Evolutionary conservation across 2,797 vertebrate genomes (phyloP), one percentile per base, ranked within the genome.

Genomic region (Etheostoma nigrum): DNA sequence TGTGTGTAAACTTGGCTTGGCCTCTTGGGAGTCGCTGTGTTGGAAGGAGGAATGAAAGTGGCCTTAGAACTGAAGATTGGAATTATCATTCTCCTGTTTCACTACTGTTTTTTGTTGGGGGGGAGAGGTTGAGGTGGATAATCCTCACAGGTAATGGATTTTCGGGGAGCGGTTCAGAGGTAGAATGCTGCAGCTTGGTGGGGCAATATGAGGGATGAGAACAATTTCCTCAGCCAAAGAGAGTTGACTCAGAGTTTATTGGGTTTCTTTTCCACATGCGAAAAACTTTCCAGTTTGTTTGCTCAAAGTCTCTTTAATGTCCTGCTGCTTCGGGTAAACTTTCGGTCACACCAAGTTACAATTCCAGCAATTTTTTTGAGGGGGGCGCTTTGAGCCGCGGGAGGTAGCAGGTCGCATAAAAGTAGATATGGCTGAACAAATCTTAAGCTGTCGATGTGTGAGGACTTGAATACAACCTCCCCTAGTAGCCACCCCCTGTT

Each of bases 91-190:
- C 49, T 74, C 16, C 8, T 33, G 57, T 47, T 45, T 45, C 42
- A n/a, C 36, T 12, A 15, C 47, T 65, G 62, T 77, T 81, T 72
- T 36, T 16, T 61, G 16, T 61, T 18, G 2, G 0, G n/a, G 57
- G 25, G 19, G 45, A 64, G 49, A 57, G 74, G 2, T 67, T 33
- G 52, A 67, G 55, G 61, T 36, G 49, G 49, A 51, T 72, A 71
- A 85, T 74, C 70, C 72, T 78, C 54, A 30, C 36, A 79, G 72
- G 81, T 82, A 85, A 88, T 81, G 82, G 77, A 78, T 90, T 88
- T 15, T 86, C 48, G 1, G 0, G 59, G 67, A 72, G 67, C 10
- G 11, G 55, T 42, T 40, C 49, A 52, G 66, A 67, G 33, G 47
- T 69, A 69, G 44, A 57, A 79, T 30, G 54, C 47, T 62, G 51